Base-by-base conservation (phyloP, 1,140 invertebrate species). In the Lanistes nyassanus region DNA sequence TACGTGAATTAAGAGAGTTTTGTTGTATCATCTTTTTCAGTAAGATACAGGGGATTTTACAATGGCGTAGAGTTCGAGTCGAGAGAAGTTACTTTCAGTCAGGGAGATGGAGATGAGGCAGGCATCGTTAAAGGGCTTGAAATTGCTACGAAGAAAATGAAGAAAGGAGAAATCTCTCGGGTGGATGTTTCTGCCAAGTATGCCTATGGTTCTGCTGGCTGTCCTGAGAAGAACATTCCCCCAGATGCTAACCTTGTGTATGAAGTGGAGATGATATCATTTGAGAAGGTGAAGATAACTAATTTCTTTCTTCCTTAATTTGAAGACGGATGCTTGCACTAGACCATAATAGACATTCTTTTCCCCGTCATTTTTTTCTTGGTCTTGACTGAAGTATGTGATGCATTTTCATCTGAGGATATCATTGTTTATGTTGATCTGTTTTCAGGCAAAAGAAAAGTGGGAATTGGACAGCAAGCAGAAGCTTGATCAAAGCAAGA, bases 41-140 rank as follows among this genome's bases (percentile, higher is more conserved):
- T 97, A 77, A 93, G 95, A 83, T 84, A 97, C 73, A 91, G 93
- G 84, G 97, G 96, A 51, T 91, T 89, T 80, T 92, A 92, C 81
- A 90, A 93, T 62, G 93, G 90, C 0, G 88, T 87, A 74, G 88
- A 67, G 9, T 96, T 97, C 89, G 94, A 92, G 73, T 88, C 91
- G 0, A 53, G 94, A 82, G 93, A 96, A 79, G 91, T 97, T 0
- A 92, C 93, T 58, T 99, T 98, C 87, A 88, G 89, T 51, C 89
- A 98, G n/a, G 97, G 97, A 0, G 97, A 98, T 90, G 96, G 94
- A 29, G 91, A 89, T 69, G 93, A 94, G 75, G 86, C 88, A 58
- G 93, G 93, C 76, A 88, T 99, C 26, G 92, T 95, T 29, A 91
- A 93, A 55, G 97, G 96, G 3, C 86, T 99, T 26, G 98, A 99